Conservation (phyloP, 2,113 vertebrate species). For the Dolichallabes microphthalmus region DNA sequence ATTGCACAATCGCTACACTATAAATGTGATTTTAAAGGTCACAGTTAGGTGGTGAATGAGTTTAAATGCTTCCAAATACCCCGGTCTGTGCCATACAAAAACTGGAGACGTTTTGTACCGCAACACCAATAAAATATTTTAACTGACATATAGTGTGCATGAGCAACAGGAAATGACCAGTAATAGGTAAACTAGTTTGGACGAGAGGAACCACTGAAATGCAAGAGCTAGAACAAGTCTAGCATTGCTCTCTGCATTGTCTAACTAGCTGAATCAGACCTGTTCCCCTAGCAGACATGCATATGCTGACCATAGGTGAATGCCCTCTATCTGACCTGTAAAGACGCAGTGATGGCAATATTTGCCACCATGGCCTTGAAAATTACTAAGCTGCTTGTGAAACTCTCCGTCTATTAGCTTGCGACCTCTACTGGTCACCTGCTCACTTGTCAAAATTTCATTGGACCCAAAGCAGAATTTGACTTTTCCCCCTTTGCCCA, state of each 20-base stretch:
- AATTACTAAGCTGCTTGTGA: neutral
- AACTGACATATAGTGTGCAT: neutral
- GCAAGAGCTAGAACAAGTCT: neutral
- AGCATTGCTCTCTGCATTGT: neutral
- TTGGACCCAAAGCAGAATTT: neutral
- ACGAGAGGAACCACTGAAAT: neutral
- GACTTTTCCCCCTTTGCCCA: neutral
- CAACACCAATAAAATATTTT: neutral
- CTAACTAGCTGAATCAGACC: neutral
- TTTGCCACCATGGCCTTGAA: neutral
- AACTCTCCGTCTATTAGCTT: slow-evolving; percentile 40
- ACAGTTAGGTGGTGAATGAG: neutral
- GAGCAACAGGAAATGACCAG: neutral
- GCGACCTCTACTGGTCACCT: slow-evolving; percentile 54
- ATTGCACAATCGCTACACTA: neutral
- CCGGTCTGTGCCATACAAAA: neutral
- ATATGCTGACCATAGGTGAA: neutral
- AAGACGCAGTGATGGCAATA: neutral
- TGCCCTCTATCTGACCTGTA: neutral
- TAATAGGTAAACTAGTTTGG: neutral
- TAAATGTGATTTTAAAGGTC: neutral
- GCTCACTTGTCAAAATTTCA: slow-evolving; percentile 5
- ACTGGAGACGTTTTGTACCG: neutral
- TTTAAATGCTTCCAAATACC: neutral
- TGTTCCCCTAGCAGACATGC: neutral